phyloP scores from a whole-genome alignment of 2,797 vertebrate species.

The Sus cebifrons region DNA sequence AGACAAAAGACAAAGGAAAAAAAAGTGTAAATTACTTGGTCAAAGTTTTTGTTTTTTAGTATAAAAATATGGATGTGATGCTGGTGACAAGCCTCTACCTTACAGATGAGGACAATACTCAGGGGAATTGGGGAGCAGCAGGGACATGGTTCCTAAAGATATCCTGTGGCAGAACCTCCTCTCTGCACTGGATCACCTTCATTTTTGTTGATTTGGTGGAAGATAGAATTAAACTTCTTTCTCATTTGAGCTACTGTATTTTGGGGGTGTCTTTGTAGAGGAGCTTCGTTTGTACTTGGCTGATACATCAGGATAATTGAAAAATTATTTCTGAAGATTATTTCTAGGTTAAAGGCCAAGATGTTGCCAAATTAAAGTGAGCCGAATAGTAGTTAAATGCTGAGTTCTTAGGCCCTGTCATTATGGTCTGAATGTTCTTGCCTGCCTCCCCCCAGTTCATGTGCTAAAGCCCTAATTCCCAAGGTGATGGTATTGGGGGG shows the following conservation, averaged over 20 bases:
- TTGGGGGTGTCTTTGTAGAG: background rate
- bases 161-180: background rate
- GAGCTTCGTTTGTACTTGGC: background rate
- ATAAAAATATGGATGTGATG: background rate
- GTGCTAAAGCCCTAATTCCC: background rate
- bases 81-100: background rate
- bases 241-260: conserved; percentile 16
- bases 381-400: background rate
- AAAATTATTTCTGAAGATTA: background rate
- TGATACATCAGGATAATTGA: background rate
- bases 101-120: background rate
- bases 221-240: background rate
- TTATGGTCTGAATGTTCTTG: background rate
- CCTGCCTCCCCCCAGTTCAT: background rate
- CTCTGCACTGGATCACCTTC: background rate
- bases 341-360: conserved; percentile 21
- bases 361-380: conserved; percentile 8
- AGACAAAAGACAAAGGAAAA: too few species aligned
- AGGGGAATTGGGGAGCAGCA: background rate
- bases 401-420: background rate
- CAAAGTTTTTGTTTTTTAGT: background rate
- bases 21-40: background rate
- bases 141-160: background rate
- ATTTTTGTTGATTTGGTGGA: background rate
- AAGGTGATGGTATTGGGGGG: background rate